Base-by-base conservation (phyloP, 2,888 invertebrate species). In the Physocephala rufipes region DNA sequence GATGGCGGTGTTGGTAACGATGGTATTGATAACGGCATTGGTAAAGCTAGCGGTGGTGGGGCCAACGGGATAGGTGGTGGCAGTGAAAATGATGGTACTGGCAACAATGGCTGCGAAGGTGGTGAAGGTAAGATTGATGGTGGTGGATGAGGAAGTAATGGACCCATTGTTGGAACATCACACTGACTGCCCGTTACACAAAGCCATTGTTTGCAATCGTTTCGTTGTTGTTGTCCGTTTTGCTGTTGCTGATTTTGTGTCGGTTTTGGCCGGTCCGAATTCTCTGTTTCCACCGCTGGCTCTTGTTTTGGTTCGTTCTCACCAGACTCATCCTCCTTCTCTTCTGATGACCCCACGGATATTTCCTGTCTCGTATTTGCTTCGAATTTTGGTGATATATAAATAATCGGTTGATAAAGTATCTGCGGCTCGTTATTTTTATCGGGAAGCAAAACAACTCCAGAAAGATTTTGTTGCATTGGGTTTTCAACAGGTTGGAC, bases 391-490 rank as follows among this genome's bases (percentile, higher is more conserved):
- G 82, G 74, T 1, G 80, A 74, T 0, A 83, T 69, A 62, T 82
- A 82, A 55, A 82, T 83, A 7, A 83, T 82, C 24, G 82, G 83
- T 59, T 83, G 82, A 73, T 82, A 82, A 36, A 82, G 74, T 24
- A 82, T 79, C 58, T 80, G 81, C 0, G 82, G 58, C 16, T 58
- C 13, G 13, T 58, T 26, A 12, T 28, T 58, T 26, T 13, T 58
- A 28, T 5, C 58, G 15, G 15, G 12, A 16, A n/a, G 55, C 13
- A 30, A n/a, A 28, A 49, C 15, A 21, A 26, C 24, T 19, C 4
- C 15, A 13, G 15, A 13, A 19, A 28, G 2, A 9, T 36, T 55
- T 5, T 62, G 24, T 24, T 45, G 55, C n/a, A 28, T 13, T 7
- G 13, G 58, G 24, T 47, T 49, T 19, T 13, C 19, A 19, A 36